These are phyloP conservation scores for Blennius ocellaris DNA, from an alignment of 2,113 vertebrate genomes.

Conservation along the genomic window DNA sequence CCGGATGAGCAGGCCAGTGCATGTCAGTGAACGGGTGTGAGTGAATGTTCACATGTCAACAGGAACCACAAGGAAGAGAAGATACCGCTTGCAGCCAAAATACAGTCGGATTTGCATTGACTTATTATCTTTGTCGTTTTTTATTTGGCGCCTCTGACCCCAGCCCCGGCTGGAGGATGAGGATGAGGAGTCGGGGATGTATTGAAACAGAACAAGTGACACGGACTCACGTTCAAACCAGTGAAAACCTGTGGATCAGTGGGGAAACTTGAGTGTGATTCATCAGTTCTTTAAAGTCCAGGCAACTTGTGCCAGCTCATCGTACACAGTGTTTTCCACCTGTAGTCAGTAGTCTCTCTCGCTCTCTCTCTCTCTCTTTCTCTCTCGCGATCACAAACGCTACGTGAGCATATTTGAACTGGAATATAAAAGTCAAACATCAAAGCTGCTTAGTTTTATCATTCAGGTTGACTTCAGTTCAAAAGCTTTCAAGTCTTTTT, in stretches of 20 bases:
- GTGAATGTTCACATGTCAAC: neutral
- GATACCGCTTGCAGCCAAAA: too few species aligned
- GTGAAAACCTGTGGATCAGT: neutral
- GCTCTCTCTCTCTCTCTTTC: constrained; percentile 9
- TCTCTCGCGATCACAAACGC: constrained; percentile 34
- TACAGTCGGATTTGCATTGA: too few species aligned
- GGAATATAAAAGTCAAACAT: constrained; percentile 35
- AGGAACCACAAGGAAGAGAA: too few species aligned
- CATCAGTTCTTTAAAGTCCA: neutral
- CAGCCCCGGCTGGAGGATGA: too few species aligned
- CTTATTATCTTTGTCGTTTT: too few species aligned
- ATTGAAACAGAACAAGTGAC: neutral
- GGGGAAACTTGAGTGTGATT: neutral
- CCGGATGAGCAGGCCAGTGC: constrained; percentile 8
- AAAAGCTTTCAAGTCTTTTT: constrained; percentile 53
- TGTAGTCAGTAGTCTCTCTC: neutral
- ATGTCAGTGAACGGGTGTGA: constrained; percentile 2
- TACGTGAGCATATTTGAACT: constrained; percentile 23
- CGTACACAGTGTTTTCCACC: constrained; percentile 14
- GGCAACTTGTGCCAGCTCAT: neutral
- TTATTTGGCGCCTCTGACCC: too few species aligned
- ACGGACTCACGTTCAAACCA: constrained; percentile 13
- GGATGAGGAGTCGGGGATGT: too few species aligned
- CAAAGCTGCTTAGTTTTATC: constrained; percentile 58
- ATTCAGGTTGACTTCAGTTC: constrained; percentile 40